Evolutionary conservation across 2,797 vertebrate species (phyloP).

Genomic region (Vultur gryphus): DNA sequence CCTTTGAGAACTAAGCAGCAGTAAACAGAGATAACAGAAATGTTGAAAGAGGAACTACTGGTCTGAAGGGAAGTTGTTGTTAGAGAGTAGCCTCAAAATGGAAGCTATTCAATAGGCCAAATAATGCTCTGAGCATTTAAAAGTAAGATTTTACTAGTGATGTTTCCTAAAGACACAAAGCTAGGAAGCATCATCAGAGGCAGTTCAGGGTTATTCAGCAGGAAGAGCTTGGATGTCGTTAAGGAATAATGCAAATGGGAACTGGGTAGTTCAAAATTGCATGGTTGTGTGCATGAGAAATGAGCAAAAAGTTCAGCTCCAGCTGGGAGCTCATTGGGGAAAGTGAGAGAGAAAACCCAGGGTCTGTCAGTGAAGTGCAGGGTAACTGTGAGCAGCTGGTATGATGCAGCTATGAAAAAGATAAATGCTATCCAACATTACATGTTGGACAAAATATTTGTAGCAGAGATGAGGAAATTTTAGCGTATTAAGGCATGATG

Average conservation of each 20-base stretch:
- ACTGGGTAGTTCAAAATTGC: background rate
- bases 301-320: background rate
- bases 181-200: background rate
- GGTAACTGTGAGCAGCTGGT: background rate
- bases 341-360: background rate
- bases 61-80: background rate
- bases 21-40: background rate
- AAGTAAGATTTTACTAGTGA: background rate
- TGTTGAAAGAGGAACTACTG: background rate
- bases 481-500: background rate
- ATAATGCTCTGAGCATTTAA: background rate
- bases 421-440: background rate
- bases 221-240: background rate
- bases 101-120: background rate
- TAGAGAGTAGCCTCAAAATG: background rate
- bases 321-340: background rate
- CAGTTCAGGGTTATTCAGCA: background rate
- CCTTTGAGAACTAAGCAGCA: background rate
- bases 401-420: background rate
- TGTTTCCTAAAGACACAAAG: background rate
- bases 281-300: background rate
- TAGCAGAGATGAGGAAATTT: background rate
- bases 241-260: background rate
- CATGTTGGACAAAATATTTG: background rate
- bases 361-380: background rate